Evolutionary conservation across 2,888 invertebrate genomes (phyloP), one percentile per base, ranked within the genome.

Genomic region (Rhagonycha lutea): DNA sequence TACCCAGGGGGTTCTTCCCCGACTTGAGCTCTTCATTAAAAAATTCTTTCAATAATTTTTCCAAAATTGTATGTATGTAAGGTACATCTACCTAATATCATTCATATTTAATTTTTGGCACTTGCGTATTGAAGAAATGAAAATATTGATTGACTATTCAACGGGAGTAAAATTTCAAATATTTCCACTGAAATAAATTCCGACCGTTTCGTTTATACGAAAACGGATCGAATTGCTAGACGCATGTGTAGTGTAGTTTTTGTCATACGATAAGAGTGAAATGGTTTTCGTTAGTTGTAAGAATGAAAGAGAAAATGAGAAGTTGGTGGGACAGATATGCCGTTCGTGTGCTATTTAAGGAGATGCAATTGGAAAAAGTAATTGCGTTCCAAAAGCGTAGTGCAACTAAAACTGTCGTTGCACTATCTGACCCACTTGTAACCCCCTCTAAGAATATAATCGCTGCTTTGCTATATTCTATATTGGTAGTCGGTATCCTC

Each of bases 241-340:
- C 89, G 89, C 89, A 89, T 89, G 89, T 89, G 89, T 89, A 90
- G 89, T 89, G 89, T 89, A 89, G 89, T 89, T 89, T 89, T 84
- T 88, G 86, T 89, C 88, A 88, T 88, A 83, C 85, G 84, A 86
- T 86, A 85, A 86, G 85, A 87, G 88, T 88, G 86, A 84, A 84
- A 82, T 82, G 85, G 85, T 85, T 86, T 84, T 82, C 68, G 70
- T 71, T 70, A 68, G 73, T 73, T 76, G 71, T 18, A 70, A 26
- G 76, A 76, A 63, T 70, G 85, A 83, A 83, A 85, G 82, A 83
- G 86, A 84, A 82, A 87, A 84, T 88, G n/a, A 86, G 86, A 85
- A 86, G 88, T 86, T 87, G 84, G 85, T 87, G 85, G 87, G 86
- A 83, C 87, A 88, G 86, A 83, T 89, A 88, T 88, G 63, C 70